Evolutionary conservation across 2,888 invertebrate species (phyloP).

Genomic region (Aporophyla lueneburgensis): DNA sequence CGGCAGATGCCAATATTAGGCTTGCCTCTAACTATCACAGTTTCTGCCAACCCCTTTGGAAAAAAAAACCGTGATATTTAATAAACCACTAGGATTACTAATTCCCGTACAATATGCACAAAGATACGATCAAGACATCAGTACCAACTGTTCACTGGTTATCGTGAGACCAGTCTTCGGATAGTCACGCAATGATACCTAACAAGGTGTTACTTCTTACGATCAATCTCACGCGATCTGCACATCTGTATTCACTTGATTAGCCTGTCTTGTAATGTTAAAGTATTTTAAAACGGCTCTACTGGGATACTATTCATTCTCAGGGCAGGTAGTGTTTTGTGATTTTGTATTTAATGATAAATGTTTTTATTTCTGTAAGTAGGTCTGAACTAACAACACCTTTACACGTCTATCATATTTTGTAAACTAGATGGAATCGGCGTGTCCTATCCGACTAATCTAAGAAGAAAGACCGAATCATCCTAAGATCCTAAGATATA

Average conservation of each 20-base stretch:
- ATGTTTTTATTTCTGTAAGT: no score
- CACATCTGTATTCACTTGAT: slow-evolving; percentile 71
- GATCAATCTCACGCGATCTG: slow-evolving; percentile 69
- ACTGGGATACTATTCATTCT: no score
- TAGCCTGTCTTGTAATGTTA: slow-evolving; percentile 59
- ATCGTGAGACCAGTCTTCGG: slow-evolving; percentile 34
- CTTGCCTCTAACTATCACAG: no score
- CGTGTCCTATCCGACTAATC: no score
- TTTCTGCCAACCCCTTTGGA: no score
- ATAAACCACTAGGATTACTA: slow-evolving; percentile 6
- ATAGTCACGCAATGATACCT: slow-evolving; percentile 51
- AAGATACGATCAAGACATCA: slow-evolving; percentile 46
- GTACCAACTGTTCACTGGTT: slow-evolving; percentile 32
- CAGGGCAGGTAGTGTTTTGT: neutral
- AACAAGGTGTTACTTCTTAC: slow-evolving; percentile 41
- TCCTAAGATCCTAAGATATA: no score
- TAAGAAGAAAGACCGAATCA: no score
- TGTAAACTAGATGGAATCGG: no score
- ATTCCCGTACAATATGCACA: slow-evolving; percentile 21
- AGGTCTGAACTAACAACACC: no score
- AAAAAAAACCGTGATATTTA: no score
- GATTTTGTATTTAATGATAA: neutral
- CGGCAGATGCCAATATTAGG: no score
- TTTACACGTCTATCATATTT: no score
- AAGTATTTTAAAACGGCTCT: slow-evolving; percentile 27